Base-by-base conservation (phyloP, 2,888 invertebrate genomes). In the Caenorhabditis afra region DNA sequence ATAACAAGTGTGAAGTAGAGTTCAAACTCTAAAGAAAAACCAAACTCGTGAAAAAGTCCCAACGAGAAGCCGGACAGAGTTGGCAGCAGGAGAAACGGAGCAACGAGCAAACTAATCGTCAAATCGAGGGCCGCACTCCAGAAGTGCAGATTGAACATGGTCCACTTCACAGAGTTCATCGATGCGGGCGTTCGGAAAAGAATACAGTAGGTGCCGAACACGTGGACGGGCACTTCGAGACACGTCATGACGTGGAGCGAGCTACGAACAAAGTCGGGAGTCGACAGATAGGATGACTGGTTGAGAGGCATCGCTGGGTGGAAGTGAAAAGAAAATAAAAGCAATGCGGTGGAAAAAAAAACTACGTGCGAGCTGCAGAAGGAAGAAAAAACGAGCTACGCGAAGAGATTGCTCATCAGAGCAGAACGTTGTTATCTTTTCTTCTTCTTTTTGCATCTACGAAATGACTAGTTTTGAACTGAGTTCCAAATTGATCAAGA, bases 151-250 rank as follows among this genome's bases (percentile, higher is more conserved):
- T 37, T 45, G 2, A 74, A 50, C 58, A 74, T 45, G 10, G n/a
- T 22, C 52, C 35, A 53, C 47, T 74, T 74, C 18, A 74, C 66
- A 4, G 58, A 59, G n/a, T 53, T 58, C 74, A 74, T 59, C 1
- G 10, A 22, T 3, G 3, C 1, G 1, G 65, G 74, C 14, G 74
- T 66, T 47, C 58, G 18, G 23, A 66, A 66, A 3, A 74, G 8
- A 4, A 74, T 59, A 61, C 65, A 65, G 44, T 66, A 74, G 44
- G 47, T 18, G 3, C 44, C 74, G 35, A 66, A 37, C 0, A 53
- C 3, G 16, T 66, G 53, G n/a, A 58, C 16, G 0, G 66, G 74
- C 8, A 65, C 12, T 16, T 67, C 58, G 16, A 67, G 0, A 23
- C 45, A 41, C 0, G 50, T 45, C 7, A 58, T 7, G 0, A 50